Conservation (phyloP, 1,140 invertebrate genomes). For the Drosophila bifasciata region DNA sequence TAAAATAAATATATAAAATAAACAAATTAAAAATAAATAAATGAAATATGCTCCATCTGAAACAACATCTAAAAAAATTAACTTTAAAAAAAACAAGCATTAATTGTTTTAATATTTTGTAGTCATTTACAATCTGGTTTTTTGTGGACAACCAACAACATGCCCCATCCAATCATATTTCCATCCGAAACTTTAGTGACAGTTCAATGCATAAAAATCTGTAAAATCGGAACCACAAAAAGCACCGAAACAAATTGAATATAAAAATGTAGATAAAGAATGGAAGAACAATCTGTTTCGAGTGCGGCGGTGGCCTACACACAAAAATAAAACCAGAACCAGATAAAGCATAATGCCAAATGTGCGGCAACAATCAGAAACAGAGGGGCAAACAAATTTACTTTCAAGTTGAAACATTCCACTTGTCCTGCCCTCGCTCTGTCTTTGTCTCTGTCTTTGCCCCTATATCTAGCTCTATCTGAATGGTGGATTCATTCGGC, state of each 20-base stretch:
- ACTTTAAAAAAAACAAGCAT: too few species aligned
- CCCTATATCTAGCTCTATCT: slow-evolving; percentile 24
- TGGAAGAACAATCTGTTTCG: slow-evolving; percentile 37
- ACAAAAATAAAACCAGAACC: slow-evolving; percentile 27
- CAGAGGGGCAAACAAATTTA: slow-evolving; percentile 76
- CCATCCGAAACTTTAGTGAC: too few species aligned
- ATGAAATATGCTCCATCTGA: too few species aligned
- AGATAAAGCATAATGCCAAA: slow-evolving; percentile 48
- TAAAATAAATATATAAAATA: too few species aligned
- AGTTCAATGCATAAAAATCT: too few species aligned
- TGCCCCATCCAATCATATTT: too few species aligned
- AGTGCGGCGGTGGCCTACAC: slow-evolving; percentile 14
- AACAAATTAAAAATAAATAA: too few species aligned
- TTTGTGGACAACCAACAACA: too few species aligned
- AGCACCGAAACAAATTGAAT: slow-evolving; percentile 33
- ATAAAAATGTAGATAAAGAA: slow-evolving; percentile 31
- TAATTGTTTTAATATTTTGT: too few species aligned
- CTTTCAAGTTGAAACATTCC: slow-evolving; percentile 73
- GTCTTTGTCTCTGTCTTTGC: slow-evolving; percentile 17
- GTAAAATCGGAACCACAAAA: neutral
- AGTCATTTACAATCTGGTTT: too few species aligned
- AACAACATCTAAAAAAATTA: too few species aligned
- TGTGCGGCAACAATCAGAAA: slow-evolving; percentile 25
- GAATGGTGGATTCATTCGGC: slow-evolving; percentile 55
- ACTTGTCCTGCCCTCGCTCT: slow-evolving; percentile 5